Evolutionary conservation across 2,797 vertebrate species (phyloP).

Genomic region (Eulemur albifrons): DNA sequence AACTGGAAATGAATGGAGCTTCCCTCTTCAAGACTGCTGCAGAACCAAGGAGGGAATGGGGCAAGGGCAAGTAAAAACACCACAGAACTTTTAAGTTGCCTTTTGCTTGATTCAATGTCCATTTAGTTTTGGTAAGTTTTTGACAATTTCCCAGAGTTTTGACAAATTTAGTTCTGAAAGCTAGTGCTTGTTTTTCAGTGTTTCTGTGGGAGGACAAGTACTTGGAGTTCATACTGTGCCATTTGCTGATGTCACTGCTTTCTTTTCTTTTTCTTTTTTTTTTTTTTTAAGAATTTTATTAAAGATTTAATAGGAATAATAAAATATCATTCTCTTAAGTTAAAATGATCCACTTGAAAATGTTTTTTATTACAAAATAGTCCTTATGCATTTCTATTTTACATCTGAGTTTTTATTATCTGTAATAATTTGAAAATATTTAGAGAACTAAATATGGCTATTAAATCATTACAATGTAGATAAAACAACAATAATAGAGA

Average conservation of each 20-base stretch:
- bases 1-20: neutral
- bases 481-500: conserved; percentile 13
- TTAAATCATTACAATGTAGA: neutral
- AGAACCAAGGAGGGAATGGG: neutral
- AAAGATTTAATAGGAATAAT: neutral
- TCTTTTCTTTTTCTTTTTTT: neutral
- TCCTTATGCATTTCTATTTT: neutral
- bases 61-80: neutral
- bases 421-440: conserved; percentile 21
- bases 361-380: neutral
- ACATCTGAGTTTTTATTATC: neutral
- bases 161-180: neutral
- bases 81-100: neutral
- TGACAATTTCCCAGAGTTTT: neutral
- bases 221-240: neutral
- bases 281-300: neutral
- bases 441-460: neutral
- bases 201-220: neutral
- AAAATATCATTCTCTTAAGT: neutral
- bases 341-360: neutral
- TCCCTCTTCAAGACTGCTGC: neutral
- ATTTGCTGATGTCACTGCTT: neutral
- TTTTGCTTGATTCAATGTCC: neutral
- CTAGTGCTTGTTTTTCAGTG: neutral
- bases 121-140: neutral